Conservation (phyloP, 2,888 invertebrate species). For the Lasioglossum leucozonium region DNA sequence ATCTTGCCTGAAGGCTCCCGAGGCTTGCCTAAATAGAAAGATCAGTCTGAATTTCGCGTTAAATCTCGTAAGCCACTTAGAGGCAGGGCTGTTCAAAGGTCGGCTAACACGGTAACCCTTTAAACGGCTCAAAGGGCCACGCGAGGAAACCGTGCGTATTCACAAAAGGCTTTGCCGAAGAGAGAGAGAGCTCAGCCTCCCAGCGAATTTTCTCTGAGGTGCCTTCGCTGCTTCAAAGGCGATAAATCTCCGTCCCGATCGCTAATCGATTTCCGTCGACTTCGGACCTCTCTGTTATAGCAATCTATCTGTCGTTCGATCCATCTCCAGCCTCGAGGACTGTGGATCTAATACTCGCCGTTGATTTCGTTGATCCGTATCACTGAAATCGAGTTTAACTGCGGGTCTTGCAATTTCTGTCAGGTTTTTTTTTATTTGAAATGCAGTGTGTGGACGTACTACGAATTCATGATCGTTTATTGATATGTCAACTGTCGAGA, state of each 20-base stretch:
- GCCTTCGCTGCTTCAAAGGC: not conserved
- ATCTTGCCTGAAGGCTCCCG: not conserved
- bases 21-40: slow-evolving; percentile 34
- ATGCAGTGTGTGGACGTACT: not conserved
- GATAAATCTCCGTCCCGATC: not conserved
- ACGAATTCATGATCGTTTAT: not conserved
- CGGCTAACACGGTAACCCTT: slow-evolving; percentile 23
- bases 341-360: not conserved
- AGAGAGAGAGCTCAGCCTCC: not conserved
- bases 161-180: not conserved
- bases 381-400: not conserved
- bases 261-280: not conserved
- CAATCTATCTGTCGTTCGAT: not conserved
- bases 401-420: not conserved
- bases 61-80: slow-evolving; percentile 49
- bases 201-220: not conserved
- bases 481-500: not conserved
- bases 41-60: slow-evolving; percentile 23
- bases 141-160: slow-evolving; percentile 24
- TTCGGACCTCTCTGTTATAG: not conserved
- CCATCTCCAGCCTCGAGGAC: not conserved
- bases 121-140: slow-evolving; percentile 22
- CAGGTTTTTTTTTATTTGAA: not conserved
- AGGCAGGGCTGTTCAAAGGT: slow-evolving; percentile 20
- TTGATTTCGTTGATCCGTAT: not conserved